Conservation (phyloP, 2,797 vertebrate species). For the Syngnathus acus region DNA sequence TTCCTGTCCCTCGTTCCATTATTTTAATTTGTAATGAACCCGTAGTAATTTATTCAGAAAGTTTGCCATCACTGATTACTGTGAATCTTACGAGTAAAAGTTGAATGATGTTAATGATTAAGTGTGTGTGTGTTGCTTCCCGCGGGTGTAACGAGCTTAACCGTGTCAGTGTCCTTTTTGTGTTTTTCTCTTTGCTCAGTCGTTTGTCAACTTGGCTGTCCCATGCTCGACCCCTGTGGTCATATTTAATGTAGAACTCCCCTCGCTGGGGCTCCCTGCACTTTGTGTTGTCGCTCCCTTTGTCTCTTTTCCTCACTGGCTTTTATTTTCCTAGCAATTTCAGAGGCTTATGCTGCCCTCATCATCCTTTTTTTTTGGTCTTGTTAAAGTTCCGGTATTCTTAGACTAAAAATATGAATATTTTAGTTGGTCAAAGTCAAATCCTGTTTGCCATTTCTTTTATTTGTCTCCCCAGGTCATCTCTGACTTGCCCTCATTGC, state of each 20-base stretch:
- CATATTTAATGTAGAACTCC: constrained; percentile 18
- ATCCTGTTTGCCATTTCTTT: constrained; percentile 20
- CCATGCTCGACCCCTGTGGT: constrained; percentile 22
- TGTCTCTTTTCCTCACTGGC: constrained; percentile 1
- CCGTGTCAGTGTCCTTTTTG: constrained; percentile 8
- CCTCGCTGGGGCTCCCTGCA: constrained; percentile 13
- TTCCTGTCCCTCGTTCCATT: too few species aligned
- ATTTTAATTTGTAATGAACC: neutral
- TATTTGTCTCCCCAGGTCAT: constrained; percentile 69
- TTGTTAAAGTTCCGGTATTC: too few species aligned
- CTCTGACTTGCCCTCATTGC: constrained; percentile 91
- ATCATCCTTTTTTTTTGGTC: constrained; percentile 9
- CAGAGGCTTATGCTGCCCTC: constrained; percentile 6
- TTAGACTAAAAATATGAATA: neutral
- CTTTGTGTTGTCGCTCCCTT: constrained; percentile 17
- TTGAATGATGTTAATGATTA: neutral
- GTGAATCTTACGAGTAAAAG: neutral
- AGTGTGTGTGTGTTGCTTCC: neutral
- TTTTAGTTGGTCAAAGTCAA: neutral
- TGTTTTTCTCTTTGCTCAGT: constrained; percentile 17
- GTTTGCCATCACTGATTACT: neutral
- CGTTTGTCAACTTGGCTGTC: constrained; percentile 31
- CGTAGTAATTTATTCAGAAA: neutral
- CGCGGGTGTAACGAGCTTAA: constrained; percentile 18
- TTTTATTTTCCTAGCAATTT: constrained; percentile 18